phyloP scores from a whole-genome alignment of 2,888 invertebrate species.

The Dasypolia templi region DNA sequence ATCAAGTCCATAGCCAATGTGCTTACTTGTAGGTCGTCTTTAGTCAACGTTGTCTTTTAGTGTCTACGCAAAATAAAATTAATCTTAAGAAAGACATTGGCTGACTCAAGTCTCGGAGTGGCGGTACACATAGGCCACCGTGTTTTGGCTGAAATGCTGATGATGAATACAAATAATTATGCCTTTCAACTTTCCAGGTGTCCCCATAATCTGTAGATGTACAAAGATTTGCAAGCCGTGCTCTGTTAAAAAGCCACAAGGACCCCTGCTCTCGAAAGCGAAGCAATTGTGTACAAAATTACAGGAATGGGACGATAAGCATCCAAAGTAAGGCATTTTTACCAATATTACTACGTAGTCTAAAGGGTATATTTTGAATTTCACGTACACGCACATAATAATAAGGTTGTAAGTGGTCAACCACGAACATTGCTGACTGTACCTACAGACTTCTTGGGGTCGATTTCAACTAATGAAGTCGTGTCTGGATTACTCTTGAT shows the following conservation, averaged over 20 bases:
- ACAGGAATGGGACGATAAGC: conserved; percentile 35
- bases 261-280: background rate
- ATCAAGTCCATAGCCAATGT: background rate
- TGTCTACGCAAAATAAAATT: background rate
- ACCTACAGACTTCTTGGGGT: background rate
- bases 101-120: background rate
- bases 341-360: background rate
- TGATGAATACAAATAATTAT: background rate
- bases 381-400: background rate
- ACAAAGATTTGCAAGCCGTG: background rate
- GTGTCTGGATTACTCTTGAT: background rate
- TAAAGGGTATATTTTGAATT: background rate
- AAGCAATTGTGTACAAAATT: conserved; percentile 18
- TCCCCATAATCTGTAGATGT: background rate
- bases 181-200: conserved; percentile 5
- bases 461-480: background rate
- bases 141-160: background rate
- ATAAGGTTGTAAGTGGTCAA: background rate
- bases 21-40: too few species aligned
- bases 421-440: background rate
- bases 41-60: background rate
- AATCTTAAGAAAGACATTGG: background rate
- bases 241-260: background rate
- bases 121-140: too few species aligned
- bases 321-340: conserved; percentile 27